phyloP scores from a whole-genome alignment of 2,797 vertebrate genomes.

The Lepus oiostolus region DNA sequence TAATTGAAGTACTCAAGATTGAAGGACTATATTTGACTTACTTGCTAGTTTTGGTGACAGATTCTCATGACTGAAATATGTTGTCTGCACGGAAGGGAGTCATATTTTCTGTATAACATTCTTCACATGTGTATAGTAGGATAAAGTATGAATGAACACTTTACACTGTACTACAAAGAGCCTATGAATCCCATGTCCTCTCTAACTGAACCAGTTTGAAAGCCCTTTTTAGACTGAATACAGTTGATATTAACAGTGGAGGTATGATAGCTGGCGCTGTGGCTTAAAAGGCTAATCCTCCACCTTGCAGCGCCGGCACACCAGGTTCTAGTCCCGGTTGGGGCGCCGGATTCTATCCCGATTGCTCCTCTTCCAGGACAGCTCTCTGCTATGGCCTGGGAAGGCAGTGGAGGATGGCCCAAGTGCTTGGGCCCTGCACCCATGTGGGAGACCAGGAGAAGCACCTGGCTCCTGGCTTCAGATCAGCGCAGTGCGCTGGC shows the following conservation, averaged over 20 bases:
- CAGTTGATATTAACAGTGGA: background rate
- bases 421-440: too few relatives aligned
- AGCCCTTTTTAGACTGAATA: background rate
- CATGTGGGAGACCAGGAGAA: too few relatives aligned
- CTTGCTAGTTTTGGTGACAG: background rate
- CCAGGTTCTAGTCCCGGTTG: too few relatives aligned
- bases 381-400: too few relatives aligned
- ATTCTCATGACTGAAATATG: background rate
- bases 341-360: too few relatives aligned
- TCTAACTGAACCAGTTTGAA: background rate
- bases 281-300: too few relatives aligned
- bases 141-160: background rate
- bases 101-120: accelerated
- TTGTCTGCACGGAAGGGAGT: accelerated
- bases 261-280: too few relatives aligned
- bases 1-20: background rate
- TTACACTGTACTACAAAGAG: background rate
- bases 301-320: too few relatives aligned
- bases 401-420: too few relatives aligned
- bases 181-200: background rate
- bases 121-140: background rate
- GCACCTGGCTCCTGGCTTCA: too few relatives aligned
- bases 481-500: too few relatives aligned
- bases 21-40: background rate
- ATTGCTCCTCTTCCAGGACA: too few relatives aligned